Percentiles rank a stretch among this genome's conserved stretches.
These are phyloP conservation scores for Oophaga pumilio DNA, from an alignment of 2,113 vertebrate species.

Conservation along the genomic window DNA sequence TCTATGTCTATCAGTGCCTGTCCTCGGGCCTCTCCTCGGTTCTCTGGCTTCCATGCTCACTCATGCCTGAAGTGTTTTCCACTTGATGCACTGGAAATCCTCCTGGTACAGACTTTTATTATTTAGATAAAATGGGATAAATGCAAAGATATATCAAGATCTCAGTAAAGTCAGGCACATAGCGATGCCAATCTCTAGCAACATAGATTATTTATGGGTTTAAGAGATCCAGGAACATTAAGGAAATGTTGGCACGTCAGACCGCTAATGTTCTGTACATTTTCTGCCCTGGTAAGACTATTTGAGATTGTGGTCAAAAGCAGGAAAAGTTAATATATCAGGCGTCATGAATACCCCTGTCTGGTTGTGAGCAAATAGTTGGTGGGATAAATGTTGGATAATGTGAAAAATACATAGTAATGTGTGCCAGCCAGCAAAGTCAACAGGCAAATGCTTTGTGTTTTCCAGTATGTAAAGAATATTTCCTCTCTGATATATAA, in stretches of 20 bases:
- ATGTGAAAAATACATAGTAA: neutral
- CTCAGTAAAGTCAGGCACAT: neutral
- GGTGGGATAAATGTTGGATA: neutral
- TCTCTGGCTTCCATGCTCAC: neutral
- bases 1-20: neutral
- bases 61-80: constrained; percentile 42
- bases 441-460: neutral
- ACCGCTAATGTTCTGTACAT: neutral
- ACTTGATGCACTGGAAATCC: constrained; percentile 31
- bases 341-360: neutral
- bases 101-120: neutral
- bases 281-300: neutral
- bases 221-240: neutral
- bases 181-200: neutral
- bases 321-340: neutral
- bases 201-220: neutral
- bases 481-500: neutral
- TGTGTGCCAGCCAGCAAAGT: neutral
- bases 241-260: neutral
- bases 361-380: neutral
- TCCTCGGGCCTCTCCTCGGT: constrained; percentile 13
- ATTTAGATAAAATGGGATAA: neutral
- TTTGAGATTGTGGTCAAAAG: neutral
- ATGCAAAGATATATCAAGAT: neutral
- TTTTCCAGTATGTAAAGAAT: neutral